Conservation (phyloP, 2,888 invertebrate species). For the Hirudinaria manillensis region DNA sequence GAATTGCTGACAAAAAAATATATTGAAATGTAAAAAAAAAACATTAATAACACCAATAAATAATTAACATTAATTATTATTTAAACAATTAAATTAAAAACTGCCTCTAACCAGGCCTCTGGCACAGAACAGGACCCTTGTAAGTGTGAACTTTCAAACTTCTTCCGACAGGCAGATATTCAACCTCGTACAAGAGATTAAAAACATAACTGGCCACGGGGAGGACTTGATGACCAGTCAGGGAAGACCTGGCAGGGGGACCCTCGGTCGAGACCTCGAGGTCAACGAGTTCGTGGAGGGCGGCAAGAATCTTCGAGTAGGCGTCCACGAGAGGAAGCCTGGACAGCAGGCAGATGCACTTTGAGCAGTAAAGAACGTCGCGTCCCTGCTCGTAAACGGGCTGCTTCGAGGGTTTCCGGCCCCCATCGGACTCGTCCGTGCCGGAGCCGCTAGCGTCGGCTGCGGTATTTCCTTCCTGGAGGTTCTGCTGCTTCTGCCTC, state of each 20-base stretch:
- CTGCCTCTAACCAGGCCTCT: slow-evolving; percentile 48
- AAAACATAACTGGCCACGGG: slow-evolving; percentile 87
- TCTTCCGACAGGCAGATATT: slow-evolving; percentile 79
- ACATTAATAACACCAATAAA: too few relatives aligned
- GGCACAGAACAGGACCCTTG: slow-evolving; percentile 45
- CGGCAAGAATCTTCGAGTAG: slow-evolving; percentile 45
- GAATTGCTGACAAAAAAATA: too few relatives aligned
- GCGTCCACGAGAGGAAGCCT: slow-evolving; percentile 69
- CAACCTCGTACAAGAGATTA: slow-evolving; percentile 87
- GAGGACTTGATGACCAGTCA: slow-evolving; percentile 39
- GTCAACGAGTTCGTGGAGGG: slow-evolving; percentile 45
- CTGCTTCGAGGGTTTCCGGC: slow-evolving; percentile 31
- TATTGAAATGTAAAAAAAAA: too few relatives aligned
- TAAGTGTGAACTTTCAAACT: slow-evolving; percentile 65
- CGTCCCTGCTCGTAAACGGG: slow-evolving; percentile 75
- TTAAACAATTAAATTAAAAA: not conserved
- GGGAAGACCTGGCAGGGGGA: not conserved
- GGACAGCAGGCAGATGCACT: slow-evolving; percentile 85
- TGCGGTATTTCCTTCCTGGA: not conserved
- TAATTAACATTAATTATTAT: too few relatives aligned
- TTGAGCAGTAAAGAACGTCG: slow-evolving; percentile 89
- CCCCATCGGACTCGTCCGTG: slow-evolving; percentile 46
- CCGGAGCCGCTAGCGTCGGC: slow-evolving; percentile 10
- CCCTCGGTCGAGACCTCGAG: not conserved
- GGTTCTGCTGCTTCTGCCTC: slow-evolving; percentile 46